Evolutionary conservation across 2,888 invertebrate species (phyloP), one percentile per base, ranked within the genome.

Genomic region (Margaritifera margaritifera): DNA sequence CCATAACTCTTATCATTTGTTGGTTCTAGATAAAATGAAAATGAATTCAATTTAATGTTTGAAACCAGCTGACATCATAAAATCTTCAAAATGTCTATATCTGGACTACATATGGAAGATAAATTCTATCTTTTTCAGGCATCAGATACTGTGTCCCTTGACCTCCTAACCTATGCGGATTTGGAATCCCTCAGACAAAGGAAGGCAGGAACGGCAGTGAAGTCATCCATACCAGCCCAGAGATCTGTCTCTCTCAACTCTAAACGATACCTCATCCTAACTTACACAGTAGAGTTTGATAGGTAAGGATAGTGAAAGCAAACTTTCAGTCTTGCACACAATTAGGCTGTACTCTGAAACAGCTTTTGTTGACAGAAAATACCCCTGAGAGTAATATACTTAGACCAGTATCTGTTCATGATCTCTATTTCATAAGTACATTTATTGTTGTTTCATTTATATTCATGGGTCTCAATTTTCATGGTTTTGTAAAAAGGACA

Each of bases 251-350:
- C 83, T 6, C 77, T 88, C 6, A 85, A 84, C 71, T 82, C 87
- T 25, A 89, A 88, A 75, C 76, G 89, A 60, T 89, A 88, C 73
- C 84, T 89, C 64, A 89, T 89, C 50, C 77, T 89, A 15, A 89
- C 88, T 15, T 89, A 89, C 76, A 88, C 87, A 68, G 89, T 88
- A 51, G 89, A 89, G 69, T 89, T 89, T 86, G 89, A 89, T 80
- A 87, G 87, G 89, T 88, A 71, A 60, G 60, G 56, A n/a, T 56
- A 52, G 15, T 15, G 22, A 58, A 58, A 20, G 22, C 24, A 20
- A 24, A 15, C 24, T 20, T 58, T 58, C n/a, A n/a, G 60, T 22
- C 24, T 55, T n/a, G 11, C 42, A 42, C 42, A 42, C 42, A 42
- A 15, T 42, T 42, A 42, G 42, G 6, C 31, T 31, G 31, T 52